Evolutionary conservation across 1,140 invertebrate genomes (phyloP).

Genomic region (Calephelis virginiensis): DNA sequence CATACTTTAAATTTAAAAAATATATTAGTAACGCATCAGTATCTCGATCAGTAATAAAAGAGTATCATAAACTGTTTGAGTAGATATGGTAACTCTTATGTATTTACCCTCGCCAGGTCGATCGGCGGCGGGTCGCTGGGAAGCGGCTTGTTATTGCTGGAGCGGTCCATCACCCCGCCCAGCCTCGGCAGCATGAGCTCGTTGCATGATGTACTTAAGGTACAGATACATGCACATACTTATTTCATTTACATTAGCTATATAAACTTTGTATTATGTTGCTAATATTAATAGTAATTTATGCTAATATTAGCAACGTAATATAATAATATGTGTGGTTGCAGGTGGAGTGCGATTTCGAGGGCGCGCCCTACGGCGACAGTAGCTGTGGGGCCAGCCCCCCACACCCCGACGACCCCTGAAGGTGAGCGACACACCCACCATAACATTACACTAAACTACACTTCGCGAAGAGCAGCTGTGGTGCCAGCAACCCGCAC

Average conservation of each 20-base stretch:
- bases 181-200: conserved; percentile 86
- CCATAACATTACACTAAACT: not conserved
- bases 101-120: conserved; percentile 42
- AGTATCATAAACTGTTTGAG: no score
- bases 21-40: no score
- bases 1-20: no score
- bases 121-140: conserved; percentile 71
- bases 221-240: conserved; percentile 45
- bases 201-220: conserved; percentile 84
- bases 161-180: conserved; percentile 82
- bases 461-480: conserved; percentile 61
- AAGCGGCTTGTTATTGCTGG: conserved; percentile 75
- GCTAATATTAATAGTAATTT: no score
- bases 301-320: no score
- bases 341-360: conserved; percentile 52
- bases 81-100: not conserved
- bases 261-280: no score
- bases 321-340: no score
- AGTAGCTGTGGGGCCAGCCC: conserved; percentile 64
- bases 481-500: conserved; percentile 56
- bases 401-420: conserved; percentile 48
- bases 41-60: no score
- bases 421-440: conserved; percentile 41
- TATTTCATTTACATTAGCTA: no score
- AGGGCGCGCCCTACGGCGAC: conserved; percentile 53